Percentiles rank a stretch among this genome's conserved stretches.
phyloP scores from a whole-genome alignment of 2,888 invertebrate species.

The Deilephila elpenor region DNA sequence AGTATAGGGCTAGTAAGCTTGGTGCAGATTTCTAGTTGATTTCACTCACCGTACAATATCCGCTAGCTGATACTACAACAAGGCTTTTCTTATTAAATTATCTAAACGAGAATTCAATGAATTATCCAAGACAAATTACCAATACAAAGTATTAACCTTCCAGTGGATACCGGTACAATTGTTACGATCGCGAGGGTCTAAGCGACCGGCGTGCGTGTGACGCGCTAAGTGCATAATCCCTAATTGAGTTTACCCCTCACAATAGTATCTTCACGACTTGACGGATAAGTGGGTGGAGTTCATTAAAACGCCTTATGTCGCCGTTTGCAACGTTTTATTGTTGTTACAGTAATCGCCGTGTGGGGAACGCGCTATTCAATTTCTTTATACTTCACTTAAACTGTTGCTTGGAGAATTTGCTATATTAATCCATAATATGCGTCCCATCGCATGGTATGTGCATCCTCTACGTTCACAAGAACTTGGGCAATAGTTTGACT shows the following conservation, averaged over 20 bases:
- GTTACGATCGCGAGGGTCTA: constrained; percentile 1
- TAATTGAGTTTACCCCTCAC: constrained; percentile 36
- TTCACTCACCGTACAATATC: too few relatives aligned
- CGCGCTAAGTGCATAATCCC: constrained; percentile 43
- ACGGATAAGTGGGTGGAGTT: constrained; percentile 48
- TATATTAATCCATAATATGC: too few relatives aligned
- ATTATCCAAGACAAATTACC: too few relatives aligned
- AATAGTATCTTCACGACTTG: constrained; percentile 30
- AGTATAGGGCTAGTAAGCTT: too few relatives aligned
- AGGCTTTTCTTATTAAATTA: too few relatives aligned
- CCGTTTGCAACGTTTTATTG: constrained; percentile 39
- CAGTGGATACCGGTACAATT: not conserved
- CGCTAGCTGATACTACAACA: too few relatives aligned
- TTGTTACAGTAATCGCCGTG: constrained; percentile 24
- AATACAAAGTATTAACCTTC: not conserved
- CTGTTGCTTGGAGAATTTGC: not conserved
- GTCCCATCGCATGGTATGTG: too few relatives aligned
- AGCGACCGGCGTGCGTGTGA: constrained; percentile 18
- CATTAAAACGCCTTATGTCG: constrained; percentile 67
- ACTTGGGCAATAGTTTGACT: too few relatives aligned
- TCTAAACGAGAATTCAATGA: too few relatives aligned
- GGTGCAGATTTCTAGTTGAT: too few relatives aligned
- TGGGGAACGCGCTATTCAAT: constrained; percentile 10
- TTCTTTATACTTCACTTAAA: not conserved
- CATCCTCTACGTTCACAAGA: too few relatives aligned